Base-by-base conservation (phyloP, 1,140 invertebrate genomes). In the Pissodes strobi region DNA sequence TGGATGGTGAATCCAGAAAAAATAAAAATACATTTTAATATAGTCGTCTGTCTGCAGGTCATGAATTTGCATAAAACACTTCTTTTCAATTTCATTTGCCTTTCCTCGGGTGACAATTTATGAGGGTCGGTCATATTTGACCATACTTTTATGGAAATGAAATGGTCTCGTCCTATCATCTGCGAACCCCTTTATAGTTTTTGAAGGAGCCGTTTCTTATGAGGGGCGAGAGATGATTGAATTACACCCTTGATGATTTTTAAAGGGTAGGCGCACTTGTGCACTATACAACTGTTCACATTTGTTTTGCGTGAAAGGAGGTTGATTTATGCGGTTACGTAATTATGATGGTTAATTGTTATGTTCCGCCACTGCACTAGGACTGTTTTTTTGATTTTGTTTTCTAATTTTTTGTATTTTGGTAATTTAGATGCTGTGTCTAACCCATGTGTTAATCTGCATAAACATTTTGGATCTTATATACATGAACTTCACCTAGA, bases 111-210 rank as follows among this genome's bases (percentile, higher is more conserved):
- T 49, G 4, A 22, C 46, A 49, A 49, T 22, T 19, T 19, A 41
- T 27, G n/a, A 25, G 23, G 46, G 23, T 3, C 21, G 8, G 15
- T 49, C 46, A 49, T 49, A 49, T 22, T 18, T 49, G 15, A 49
- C 15, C 46, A 49, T 18, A 22, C 46, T 49, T 49, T 3, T 41
- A 49, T 49, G 46, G 12, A 49, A 49, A 49, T 49, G 15, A 49
- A 49, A 49, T 25, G 21, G 5, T 49, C 21, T 22, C 5, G 18
- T 17, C 3, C 46, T 22, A 49, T 49, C 5, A 49, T 49, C 46
- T 19, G 15, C 46, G 6, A 3, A 8, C 46, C 46, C 46, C 46
- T 49, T 49, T 49, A 19, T 17, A 17, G 46, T 5, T 49, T 25
- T 9, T 41, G n/a, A 41, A 41, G 17, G 46, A 25, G 46, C 5